Base-by-base conservation (phyloP, 2,888 invertebrate species). In the Melangyna quadrimaculata region DNA sequence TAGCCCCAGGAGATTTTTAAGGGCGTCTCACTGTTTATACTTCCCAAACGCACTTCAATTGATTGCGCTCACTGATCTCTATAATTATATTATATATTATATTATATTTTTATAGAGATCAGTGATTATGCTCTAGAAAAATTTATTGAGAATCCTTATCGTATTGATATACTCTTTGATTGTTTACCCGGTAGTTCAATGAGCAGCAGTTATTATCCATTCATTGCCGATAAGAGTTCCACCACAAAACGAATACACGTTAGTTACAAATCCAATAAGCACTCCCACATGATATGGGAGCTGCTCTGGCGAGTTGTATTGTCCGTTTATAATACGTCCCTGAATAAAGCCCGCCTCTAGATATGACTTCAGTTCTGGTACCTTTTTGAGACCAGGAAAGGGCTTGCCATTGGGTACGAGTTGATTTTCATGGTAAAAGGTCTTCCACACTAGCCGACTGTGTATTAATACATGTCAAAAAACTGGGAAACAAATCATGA, bases 131-230 rank as follows among this genome's bases (percentile, higher is more conserved):
- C 53, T 8, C 65, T 70, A 5, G 12, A 40, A 51, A 19, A 24
- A 1, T 1, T 24, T 24, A 51, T 51, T 24, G 8, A 43, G 19
- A 43, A 7, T 24, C 5, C 14, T 51, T 24, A 22, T 0, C 5
- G 22, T 3, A 48, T 45, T 45, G 19, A 10, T 22, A 48, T 51
- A n/a, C n/a, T n/a, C n/a, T 51, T 51, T 14, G 6, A 2, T 2
- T 89, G 14, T 89, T 90, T 10, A 91, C 91, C 90, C 90, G 88
- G 88, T 88, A 35, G 89, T 89, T 83, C 92, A 92, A 78, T 92
- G 92, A 3, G 90, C 92, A 4, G 92, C 92, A 0, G 92, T 92
- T 10, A 92, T 79, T 10, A 92, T 87, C 92, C 92, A 92, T 57
- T 91, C 89, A 1, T 88, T 88, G 75, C 89, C 89, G 67, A 92